phyloP scores from a whole-genome alignment of 2,797 vertebrate species.

The Lacerta bilineata region DNA sequence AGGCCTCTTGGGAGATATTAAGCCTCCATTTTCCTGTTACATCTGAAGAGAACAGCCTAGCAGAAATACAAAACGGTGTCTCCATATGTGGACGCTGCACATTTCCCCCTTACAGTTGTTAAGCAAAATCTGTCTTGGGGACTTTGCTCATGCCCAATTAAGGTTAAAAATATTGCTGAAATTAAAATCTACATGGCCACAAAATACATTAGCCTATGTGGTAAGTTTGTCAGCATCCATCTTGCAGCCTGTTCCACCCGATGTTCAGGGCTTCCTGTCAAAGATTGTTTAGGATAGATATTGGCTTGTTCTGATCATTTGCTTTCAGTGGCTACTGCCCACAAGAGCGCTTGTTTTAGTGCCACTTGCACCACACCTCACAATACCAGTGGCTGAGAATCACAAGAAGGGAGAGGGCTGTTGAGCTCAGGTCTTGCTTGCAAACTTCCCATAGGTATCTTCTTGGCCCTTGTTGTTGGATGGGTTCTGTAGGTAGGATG shows the following conservation, averaged over 20 bases:
- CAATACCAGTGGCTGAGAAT: too few species aligned
- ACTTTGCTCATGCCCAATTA: slow-evolving; percentile 16
- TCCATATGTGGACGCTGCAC: neutral
- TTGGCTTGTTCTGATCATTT: neutral
- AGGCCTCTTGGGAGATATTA: slow-evolving; percentile 60
- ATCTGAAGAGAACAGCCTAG: slow-evolving; percentile 34
- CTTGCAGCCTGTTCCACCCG: neutral
- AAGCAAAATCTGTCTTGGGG: slow-evolving; percentile 23
- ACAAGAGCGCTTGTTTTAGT: too few species aligned
- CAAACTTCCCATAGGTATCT: too few species aligned
- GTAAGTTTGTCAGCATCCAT: neutral
- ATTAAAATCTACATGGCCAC: slow-evolving; percentile 16
- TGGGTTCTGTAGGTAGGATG: too few species aligned
- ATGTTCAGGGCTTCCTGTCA: neutral
- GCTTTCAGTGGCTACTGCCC: neutral
- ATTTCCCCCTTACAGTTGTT: slow-evolving; percentile 3
- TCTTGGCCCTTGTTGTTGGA: too few species aligned
- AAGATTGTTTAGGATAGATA: neutral
- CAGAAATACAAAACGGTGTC: slow-evolving; percentile 45
- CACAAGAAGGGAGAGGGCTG: too few species aligned
- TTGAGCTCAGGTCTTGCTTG: too few species aligned
- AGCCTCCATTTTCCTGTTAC: slow-evolving; percentile 49
- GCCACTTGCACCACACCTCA: too few species aligned
- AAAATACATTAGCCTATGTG: neutral
- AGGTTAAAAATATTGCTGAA: slow-evolving; percentile 23